These are phyloP conservation scores for Cynopterus sphinx DNA, from an alignment of 2,797 vertebrate species.

Conservation along the genomic window DNA sequence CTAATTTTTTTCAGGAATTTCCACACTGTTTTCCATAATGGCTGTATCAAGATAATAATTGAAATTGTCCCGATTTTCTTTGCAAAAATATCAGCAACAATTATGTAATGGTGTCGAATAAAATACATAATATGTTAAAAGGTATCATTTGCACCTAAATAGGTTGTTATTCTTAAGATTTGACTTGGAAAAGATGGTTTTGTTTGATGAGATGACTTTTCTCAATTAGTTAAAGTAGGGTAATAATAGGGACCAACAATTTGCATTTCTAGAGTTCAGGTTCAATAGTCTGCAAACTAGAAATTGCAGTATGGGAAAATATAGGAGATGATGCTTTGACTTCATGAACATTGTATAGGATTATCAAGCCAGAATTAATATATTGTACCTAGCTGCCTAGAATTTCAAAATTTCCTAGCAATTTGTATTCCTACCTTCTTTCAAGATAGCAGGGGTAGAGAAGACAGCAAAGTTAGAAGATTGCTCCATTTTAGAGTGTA, in stretches of 20 bases:
- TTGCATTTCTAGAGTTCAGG: not conserved
- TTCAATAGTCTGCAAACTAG: not conserved
- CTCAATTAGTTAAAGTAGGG: not conserved
- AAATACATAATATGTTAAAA: not conserved
- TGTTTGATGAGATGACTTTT: not conserved
- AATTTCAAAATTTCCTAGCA: slow-evolving; percentile 6
- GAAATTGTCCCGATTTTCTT: not conserved
- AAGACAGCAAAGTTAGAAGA: not conserved
- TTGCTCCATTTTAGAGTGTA: not conserved
- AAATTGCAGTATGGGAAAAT: not conserved
- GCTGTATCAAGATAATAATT: not conserved
- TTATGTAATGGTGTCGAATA: not conserved
- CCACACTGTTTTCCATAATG: too few relatives aligned
- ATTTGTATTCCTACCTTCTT: not conserved
- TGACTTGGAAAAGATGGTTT: not conserved
- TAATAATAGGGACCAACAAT: not conserved
- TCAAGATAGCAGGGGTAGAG: not conserved
- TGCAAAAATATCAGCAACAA: not conserved
- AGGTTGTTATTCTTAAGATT: not conserved
- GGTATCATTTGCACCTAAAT: not conserved
- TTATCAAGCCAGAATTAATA: not conserved
- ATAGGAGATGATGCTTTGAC: not conserved
- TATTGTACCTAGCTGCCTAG: not conserved
- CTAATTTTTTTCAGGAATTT: too few relatives aligned
- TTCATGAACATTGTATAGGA: not conserved